These are phyloP conservation scores for Hypanus sabinus DNA, from an alignment of 2,113 vertebrate species.

Conservation along the genomic window DNA sequence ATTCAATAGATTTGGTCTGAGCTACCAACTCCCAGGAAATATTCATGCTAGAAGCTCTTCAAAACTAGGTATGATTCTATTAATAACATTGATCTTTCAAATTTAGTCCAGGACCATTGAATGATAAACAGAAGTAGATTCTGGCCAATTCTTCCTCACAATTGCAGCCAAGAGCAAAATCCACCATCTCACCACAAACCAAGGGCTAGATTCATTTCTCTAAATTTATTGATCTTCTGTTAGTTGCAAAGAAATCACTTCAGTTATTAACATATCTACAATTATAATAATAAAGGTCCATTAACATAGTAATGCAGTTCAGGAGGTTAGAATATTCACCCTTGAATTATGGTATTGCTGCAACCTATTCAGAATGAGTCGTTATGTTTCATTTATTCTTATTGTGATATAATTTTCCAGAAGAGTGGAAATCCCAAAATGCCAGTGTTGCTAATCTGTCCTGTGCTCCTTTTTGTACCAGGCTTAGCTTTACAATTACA, in stretches of 20 bases:
- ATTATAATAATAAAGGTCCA: background rate
- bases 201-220: background rate
- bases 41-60: background rate
- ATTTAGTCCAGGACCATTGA: background rate
- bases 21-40: background rate
- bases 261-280: background rate
- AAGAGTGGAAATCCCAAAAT: background rate
- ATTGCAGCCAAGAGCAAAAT: background rate
- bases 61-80: background rate
- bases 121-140: background rate
- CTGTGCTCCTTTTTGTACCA: background rate
- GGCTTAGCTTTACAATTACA: background rate
- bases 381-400: background rate
- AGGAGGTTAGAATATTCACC: background rate
- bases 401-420: background rate
- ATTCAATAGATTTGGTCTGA: background rate
- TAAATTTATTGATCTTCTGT: background rate
- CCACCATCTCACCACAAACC: background rate
- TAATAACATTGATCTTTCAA: background rate
- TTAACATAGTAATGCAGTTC: background rate
- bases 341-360: background rate
- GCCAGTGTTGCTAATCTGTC: background rate
- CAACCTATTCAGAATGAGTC: background rate
- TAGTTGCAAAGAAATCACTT: background rate
- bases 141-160: background rate